These are phyloP conservation scores for Calliopsis andreniformis DNA, from an alignment of 1,140 invertebrate species.

Conservation along the genomic window DNA sequence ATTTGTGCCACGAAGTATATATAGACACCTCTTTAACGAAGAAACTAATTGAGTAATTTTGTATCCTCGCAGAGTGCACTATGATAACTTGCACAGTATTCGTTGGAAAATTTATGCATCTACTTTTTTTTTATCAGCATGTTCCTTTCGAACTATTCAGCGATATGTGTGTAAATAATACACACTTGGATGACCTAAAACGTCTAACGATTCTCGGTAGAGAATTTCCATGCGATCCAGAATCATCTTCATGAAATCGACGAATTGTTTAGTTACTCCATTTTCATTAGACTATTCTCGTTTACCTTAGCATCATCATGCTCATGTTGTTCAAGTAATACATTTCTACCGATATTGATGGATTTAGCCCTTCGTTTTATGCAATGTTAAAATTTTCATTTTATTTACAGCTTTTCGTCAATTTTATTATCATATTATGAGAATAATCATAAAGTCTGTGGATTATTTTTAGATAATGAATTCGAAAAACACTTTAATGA, in stretches of 20 bases:
- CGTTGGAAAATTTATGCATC: constrained; percentile 54
- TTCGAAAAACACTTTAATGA: no score
- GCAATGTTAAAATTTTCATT: no score
- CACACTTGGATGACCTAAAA: constrained; percentile 22
- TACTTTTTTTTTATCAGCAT: constrained; percentile 56
- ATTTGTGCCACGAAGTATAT: background rate
- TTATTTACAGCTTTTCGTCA: no score
- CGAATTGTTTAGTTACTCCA: background rate
- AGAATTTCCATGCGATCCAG: constrained; percentile 74
- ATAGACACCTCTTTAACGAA: background rate
- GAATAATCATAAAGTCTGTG: no score
- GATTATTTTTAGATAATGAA: no score
- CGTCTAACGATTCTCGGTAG: constrained; percentile 50
- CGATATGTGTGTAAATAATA: constrained; percentile 4
- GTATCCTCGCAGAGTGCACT: constrained; percentile 49
- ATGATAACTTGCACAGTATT: constrained; percentile 63
- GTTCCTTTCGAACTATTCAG: constrained; percentile 25
- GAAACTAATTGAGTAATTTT: background rate
- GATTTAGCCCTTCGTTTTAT: no score
- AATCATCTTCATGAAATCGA: constrained; percentile 63
- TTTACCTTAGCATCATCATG: no score
- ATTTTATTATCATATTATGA: no score
- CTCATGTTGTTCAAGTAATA: no score
- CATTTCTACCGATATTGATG: no score
- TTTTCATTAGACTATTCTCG: background rate